Conservation (phyloP, 2,797 vertebrate genomes). For the Iguana delicatissima region DNA sequence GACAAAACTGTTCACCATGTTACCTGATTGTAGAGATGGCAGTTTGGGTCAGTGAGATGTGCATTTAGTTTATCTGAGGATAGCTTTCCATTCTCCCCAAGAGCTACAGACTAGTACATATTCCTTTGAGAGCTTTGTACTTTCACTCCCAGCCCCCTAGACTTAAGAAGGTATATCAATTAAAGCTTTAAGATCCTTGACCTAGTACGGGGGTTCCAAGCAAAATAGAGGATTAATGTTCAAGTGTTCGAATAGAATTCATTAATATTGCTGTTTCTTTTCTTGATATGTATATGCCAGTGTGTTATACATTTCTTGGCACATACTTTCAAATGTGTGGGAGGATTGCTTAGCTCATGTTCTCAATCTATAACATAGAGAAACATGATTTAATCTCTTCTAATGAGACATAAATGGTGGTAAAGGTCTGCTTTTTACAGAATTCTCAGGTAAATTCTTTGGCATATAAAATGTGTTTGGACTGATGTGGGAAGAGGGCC, state of each 20-base stretch:
- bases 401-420: neutral
- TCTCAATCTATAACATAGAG: neutral
- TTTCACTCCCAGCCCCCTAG: neutral
- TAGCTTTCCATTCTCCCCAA: neutral
- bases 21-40: neutral
- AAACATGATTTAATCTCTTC: constrained; percentile 10
- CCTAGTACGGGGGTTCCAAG: neutral
- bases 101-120: neutral
- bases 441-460: neutral
- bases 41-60: neutral
- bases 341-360: neutral
- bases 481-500: neutral
- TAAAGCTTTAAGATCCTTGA: neutral
- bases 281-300: neutral
- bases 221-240: constrained; percentile 9
- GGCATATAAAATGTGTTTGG: neutral
- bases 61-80: too few species aligned
- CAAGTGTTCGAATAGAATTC: neutral
- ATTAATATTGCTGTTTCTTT: neutral
- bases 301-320: neutral
- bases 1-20: neutral
- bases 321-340: neutral
- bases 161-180: neutral
- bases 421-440: neutral
- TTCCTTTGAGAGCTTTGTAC: neutral